Conservation (phyloP, 2,888 invertebrate species). For the Iphiclides podalirius region DNA sequence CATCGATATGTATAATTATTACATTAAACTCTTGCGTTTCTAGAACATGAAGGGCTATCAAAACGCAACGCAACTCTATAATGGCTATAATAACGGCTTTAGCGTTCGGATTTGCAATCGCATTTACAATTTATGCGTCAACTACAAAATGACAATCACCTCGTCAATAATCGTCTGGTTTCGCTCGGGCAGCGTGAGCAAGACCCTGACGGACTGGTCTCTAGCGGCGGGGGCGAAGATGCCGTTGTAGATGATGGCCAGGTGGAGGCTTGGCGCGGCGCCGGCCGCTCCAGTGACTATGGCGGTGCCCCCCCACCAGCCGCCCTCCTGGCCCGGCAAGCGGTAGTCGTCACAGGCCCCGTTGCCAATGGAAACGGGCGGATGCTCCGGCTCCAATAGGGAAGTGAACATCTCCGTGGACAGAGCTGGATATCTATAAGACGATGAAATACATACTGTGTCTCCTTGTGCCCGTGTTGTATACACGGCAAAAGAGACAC, state of each 20-base stretch:
- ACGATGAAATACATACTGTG: neutral
- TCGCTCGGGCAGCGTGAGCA: constrained; percentile 85
- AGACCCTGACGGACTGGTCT: constrained; percentile 85
- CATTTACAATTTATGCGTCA: neutral
- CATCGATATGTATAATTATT: no score
- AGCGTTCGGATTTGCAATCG: no score
- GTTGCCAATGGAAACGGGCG: constrained; percentile 81
- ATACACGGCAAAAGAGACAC: no score
- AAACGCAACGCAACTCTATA: no score
- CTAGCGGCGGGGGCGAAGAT: constrained; percentile 83
- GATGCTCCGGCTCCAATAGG: constrained; percentile 83
- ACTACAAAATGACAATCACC: constrained; percentile 47
- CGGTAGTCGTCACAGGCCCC: constrained; percentile 78
- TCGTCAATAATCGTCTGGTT: constrained; percentile 87
- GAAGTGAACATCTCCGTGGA: constrained; percentile 91
- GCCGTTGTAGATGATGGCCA: constrained; percentile 91
- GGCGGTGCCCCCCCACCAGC: constrained; percentile 93
- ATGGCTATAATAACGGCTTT: no score
- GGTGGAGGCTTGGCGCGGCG: constrained; percentile 88
- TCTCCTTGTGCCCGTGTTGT: no score
- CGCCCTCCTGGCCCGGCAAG: constrained; percentile 64
- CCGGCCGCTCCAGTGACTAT: constrained; percentile 90
- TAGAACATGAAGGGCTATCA: no score
- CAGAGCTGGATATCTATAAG: constrained; percentile 82
- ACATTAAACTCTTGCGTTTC: no score